phyloP scores from a whole-genome alignment of 2,888 invertebrate genomes.

The Rhimphoctona megacephalus region DNA sequence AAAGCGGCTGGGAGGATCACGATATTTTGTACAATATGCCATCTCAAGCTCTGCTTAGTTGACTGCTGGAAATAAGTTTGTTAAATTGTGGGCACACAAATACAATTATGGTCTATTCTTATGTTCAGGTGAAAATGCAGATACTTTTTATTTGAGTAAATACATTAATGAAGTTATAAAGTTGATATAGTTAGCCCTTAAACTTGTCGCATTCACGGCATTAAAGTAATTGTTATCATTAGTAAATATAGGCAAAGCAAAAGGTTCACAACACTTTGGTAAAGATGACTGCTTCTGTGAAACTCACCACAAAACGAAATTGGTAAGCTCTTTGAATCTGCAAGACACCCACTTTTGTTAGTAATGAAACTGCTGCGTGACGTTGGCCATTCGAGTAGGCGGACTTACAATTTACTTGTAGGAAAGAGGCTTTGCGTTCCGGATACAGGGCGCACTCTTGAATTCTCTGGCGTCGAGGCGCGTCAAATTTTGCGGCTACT shows the following conservation, averaged over 20 bases:
- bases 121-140: neutral
- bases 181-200: neutral
- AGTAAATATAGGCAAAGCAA: conserved; percentile 33
- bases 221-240: neutral
- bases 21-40: neutral
- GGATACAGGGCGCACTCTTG: conserved; percentile 53
- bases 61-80: neutral
- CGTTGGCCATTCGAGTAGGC: conserved; percentile 77
- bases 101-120: neutral
- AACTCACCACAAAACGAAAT: conserved; percentile 31
- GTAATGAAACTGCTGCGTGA: conserved; percentile 76
- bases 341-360: conserved; percentile 70
- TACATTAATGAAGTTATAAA: neutral
- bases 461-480: conserved; percentile 58
- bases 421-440: conserved; percentile 77
- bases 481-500: conserved; percentile 74
- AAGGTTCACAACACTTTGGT: conserved; percentile 19
- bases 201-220: neutral
- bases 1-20: neutral
- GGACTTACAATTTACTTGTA: conserved; percentile 79
- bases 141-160: neutral
- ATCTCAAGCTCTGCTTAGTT: neutral
- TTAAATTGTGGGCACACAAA: neutral
- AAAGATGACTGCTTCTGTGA: conserved; percentile 17
- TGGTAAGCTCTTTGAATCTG: conserved; percentile 45